phyloP scores from a whole-genome alignment of 2,113 vertebrate genomes.

The Pygoscelis antarcticus region DNA sequence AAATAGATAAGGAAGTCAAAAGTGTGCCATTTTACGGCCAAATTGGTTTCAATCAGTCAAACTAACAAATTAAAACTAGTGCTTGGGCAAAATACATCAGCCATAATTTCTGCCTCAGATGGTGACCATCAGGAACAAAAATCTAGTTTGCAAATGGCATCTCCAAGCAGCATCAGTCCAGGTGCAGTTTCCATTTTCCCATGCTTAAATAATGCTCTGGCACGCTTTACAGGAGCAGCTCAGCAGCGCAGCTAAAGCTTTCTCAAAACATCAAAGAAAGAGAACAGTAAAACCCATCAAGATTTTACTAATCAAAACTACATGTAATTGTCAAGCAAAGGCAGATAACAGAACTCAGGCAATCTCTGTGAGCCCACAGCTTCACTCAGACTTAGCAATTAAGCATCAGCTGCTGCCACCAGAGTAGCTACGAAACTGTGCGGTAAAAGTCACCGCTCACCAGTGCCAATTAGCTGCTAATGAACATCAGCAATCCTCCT shows the following conservation, averaged over 20 bases:
- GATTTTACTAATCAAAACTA: slow-evolving; percentile 55
- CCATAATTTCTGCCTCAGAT: neutral
- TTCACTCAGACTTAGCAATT: slow-evolving; percentile 63
- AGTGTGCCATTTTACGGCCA: neutral
- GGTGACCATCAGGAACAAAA: neutral
- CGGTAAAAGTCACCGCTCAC: slow-evolving; percentile 33
- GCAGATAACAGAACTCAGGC: slow-evolving; percentile 27
- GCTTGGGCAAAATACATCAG: neutral
- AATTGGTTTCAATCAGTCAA: neutral
- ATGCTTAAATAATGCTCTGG: neutral
- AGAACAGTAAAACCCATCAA: slow-evolving; percentile 60
- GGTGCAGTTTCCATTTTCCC: neutral
- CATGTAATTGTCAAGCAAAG: slow-evolving; percentile 56
- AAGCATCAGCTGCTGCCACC: slow-evolving; percentile 29
- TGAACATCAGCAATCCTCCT: slow-evolving; percentile 49
- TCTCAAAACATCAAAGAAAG: slow-evolving; percentile 52
- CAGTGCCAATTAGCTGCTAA: slow-evolving; percentile 61
- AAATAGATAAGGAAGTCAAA: neutral
- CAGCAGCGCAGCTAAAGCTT: slow-evolving; percentile 20
- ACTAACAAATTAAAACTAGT: neutral
- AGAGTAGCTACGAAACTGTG: neutral
- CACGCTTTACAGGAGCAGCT: neutral
- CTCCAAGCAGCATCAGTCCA: neutral
- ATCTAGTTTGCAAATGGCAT: neutral
- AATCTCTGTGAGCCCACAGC: slow-evolving; percentile 31